Evolutionary conservation across 2,797 vertebrate genomes (phyloP).

Genomic region (Alectoris magna): DNA sequence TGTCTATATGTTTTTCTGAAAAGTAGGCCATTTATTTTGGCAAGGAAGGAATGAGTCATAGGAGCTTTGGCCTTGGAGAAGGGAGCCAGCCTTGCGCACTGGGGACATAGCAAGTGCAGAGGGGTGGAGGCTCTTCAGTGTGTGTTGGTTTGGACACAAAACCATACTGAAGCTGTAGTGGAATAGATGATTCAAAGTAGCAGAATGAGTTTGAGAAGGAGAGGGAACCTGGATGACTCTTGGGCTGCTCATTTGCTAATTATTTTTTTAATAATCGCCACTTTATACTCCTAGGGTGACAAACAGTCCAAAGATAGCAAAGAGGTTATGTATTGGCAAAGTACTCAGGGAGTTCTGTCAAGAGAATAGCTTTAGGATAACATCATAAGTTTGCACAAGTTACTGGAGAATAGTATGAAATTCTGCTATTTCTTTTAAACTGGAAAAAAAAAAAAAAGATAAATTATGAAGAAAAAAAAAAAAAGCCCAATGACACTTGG

Average conservation of each 20-base stretch:
- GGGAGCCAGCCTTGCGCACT: not conserved
- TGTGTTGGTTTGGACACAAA: not conserved
- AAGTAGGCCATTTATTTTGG: not conserved
- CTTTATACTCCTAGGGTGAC: not conserved
- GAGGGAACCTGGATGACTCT: not conserved
- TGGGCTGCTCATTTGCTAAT: not conserved
- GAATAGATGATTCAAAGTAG: not conserved
- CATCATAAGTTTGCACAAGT: not conserved
- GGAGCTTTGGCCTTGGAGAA: not conserved
- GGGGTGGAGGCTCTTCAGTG: not conserved
- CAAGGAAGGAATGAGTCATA: not conserved
- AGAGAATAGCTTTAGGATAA: not conserved
- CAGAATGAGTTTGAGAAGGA: not conserved
- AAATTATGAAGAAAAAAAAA: not conserved
- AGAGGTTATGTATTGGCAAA: not conserved
- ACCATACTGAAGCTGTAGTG: not conserved
- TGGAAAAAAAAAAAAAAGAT: not conserved
- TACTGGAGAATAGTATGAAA: not conserved
- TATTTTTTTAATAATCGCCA: not conserved
- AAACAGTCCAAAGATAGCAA: not conserved
- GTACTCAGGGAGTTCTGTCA: not conserved
- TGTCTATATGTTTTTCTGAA: not conserved
- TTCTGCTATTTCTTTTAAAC: not conserved
- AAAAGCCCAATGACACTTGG: not conserved
- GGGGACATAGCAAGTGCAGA: fast-evolving